phyloP scores from a whole-genome alignment of 2,113 vertebrate genomes.

The Picathartes gymnocephalus region DNA sequence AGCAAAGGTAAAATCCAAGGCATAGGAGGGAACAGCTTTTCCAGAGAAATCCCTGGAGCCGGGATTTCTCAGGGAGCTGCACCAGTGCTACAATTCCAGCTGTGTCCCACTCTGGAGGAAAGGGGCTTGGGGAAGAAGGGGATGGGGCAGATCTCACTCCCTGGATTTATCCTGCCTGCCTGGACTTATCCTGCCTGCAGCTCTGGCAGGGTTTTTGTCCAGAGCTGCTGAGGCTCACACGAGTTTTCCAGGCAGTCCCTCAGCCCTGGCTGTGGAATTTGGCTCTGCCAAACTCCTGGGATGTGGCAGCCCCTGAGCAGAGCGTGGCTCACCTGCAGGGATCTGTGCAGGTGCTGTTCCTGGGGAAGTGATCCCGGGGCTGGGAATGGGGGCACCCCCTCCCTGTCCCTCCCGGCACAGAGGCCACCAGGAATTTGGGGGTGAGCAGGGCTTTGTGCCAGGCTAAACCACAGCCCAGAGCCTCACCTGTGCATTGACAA shows the following conservation, averaged over 20 bases:
- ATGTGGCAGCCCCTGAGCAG: fast-evolving
- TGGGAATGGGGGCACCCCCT: background rate
- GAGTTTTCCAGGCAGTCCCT: background rate
- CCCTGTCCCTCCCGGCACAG: background rate
- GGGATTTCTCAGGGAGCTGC: background rate
- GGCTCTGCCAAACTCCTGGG: background rate
- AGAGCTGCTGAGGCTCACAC: background rate
- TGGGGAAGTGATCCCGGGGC: background rate
- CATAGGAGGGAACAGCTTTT: background rate
- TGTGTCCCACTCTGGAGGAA: background rate
- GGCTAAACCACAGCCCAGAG: background rate
- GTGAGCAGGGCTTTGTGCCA: background rate
- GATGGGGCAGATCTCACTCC: background rate
- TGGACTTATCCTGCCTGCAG: background rate
- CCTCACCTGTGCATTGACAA: fast-evolving
- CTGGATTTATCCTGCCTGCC: background rate
- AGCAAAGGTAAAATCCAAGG: no score
- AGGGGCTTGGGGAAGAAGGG: no score
- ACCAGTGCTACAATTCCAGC: background rate
- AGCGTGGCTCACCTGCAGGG: background rate
- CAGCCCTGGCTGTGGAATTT: background rate
- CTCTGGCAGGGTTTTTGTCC: background rate
- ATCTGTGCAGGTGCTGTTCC: background rate
- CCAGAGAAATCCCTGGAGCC: background rate
- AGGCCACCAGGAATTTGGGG: background rate